phyloP scores from a whole-genome alignment of 2,113 vertebrate genomes.

The Physeter macrocephalus region DNA sequence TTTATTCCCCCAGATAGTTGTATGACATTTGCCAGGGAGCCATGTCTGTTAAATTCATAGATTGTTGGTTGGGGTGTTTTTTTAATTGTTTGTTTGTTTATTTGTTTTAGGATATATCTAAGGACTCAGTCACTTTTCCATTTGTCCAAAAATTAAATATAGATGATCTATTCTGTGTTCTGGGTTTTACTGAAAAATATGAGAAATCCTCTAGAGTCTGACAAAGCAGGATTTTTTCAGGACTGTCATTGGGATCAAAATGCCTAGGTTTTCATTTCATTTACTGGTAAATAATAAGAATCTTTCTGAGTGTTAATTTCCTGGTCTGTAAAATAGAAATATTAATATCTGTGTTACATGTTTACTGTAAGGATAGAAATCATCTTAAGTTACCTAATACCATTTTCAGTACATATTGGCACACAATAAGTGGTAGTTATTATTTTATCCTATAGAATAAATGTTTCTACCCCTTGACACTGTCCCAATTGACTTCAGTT shows the following conservation, averaged over 20 bases:
- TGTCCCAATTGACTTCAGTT: not conserved
- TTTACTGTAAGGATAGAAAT: not conserved
- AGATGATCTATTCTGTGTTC: not conserved
- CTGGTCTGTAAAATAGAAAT: not conserved
- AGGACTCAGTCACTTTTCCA: not conserved
- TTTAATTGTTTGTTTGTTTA: not conserved
- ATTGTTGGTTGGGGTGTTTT: not conserved
- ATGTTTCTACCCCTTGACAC: not conserved
- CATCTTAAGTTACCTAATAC: not conserved
- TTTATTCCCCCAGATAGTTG: not conserved
- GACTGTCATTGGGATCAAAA: not conserved
- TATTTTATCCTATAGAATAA: not conserved
- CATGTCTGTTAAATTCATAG: not conserved
- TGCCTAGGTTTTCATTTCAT: not conserved
- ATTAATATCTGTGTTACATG: not conserved
- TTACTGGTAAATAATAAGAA: slow-evolving; percentile 18
- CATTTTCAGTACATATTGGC: not conserved
- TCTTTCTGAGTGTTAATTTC: not conserved
- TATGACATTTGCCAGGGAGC: not conserved
- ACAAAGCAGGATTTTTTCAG: not conserved
- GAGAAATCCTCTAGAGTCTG: not conserved
- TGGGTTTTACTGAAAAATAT: not conserved
- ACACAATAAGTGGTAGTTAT: not conserved
- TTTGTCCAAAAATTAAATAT: not conserved
- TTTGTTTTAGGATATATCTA: not conserved